Evolutionary conservation across 1,140 invertebrate genomes (phyloP).

Genomic region (Archegozetes longisetosus): DNA sequence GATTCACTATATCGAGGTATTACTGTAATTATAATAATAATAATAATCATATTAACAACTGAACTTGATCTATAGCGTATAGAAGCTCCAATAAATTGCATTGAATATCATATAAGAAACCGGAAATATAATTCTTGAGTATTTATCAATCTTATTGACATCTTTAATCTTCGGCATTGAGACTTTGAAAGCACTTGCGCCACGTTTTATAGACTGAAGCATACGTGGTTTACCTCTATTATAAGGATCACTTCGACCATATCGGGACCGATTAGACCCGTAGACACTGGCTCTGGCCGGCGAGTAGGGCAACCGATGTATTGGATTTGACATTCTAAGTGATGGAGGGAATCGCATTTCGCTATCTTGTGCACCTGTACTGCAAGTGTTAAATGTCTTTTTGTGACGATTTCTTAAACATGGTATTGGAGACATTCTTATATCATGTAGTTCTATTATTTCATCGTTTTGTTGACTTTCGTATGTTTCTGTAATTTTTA

Average conservation of each 20-base stretch:
- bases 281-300: background rate
- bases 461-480: constrained; percentile 39
- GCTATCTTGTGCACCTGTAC: background rate
- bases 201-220: constrained; percentile 38
- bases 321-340: constrained; percentile 21
- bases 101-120: constrained; percentile 87
- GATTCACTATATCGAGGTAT: no score
- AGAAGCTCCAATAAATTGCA: constrained; percentile 83
- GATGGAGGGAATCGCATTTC: constrained; percentile 23
- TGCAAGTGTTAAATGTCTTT: constrained; percentile 6
- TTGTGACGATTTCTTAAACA: constrained; percentile 51
- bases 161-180: constrained; percentile 80
- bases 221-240: background rate
- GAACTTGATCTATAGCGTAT: no score
- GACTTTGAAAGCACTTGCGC: constrained; percentile 22
- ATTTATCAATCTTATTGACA: constrained; percentile 93
- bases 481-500: no score
- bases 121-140: constrained; percentile 82
- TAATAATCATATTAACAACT: no score
- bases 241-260: background rate
- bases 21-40: no score
- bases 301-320: background rate
- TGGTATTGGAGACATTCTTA: constrained; percentile 62
- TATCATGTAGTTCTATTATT: constrained; percentile 61
- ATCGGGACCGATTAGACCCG: background rate